Evolutionary conservation across 1,140 invertebrate species (phyloP), one percentile per base, ranked within the genome.

Genomic region (Acromyrmex echinatior): DNA sequence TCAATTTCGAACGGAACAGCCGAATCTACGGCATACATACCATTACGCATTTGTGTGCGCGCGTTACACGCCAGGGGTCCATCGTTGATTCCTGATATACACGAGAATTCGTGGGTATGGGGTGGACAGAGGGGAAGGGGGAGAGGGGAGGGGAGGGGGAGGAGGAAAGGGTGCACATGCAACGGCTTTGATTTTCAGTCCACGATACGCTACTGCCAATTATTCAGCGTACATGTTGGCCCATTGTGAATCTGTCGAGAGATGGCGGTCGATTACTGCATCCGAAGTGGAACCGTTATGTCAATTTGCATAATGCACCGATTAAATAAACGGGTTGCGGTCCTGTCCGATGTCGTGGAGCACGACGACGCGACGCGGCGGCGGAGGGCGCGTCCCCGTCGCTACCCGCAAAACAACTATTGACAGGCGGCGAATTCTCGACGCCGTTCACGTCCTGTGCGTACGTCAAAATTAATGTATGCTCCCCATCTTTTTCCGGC

Each of bases 281-380:
- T 90, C 87, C 90, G 90, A 91, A 90, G 87, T 89, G 87, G 86
- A 90, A 88, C 90, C 89, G 91, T 91, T 89, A 92, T 91, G 89
- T 89, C 92, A 92, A 93, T 93, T 93, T 92, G 84, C 92, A 93
- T 93, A 93, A 93, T 93, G 86, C 88, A 92, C 93, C 92, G 88
- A 93, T 92, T 92, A 92, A 92, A 93, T 91, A 89, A 91, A 92
- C 91, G 76, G 89, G 86, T 82, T 86, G 89, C 71, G 88, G 88
- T 91, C 66, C 79, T 71, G 81, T 81, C 80, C 86, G 81, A 90
- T 91, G 88, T 91, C 89, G 89, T 86, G 51, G 86, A 86, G 88
- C 71, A 86, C 76, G 63, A 49, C 49, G 63, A 35, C 31, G 31
- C 31, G 31, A 35, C 0, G 60, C 45, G 84, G 76, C 76, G 86